phyloP scores from a whole-genome alignment of 2,797 vertebrate species.

The Lagodon rhomboides region DNA sequence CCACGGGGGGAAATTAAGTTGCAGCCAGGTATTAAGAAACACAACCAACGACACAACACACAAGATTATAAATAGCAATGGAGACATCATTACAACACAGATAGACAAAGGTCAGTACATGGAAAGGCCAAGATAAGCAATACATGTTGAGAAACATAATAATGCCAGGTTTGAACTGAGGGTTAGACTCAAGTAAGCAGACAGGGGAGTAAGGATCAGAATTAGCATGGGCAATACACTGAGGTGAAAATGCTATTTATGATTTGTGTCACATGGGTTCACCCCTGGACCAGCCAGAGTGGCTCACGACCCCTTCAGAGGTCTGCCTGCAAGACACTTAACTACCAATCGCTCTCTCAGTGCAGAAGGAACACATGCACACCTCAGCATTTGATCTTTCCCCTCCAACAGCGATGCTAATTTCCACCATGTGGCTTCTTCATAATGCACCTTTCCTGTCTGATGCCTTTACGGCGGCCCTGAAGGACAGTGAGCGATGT shows the following conservation, averaged over 20 bases:
- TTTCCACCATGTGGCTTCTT: conserved; percentile 8
- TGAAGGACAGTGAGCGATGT: conserved; percentile 53
- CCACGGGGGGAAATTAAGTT: too few relatives aligned
- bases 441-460: conserved; percentile 24
- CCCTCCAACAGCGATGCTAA: conserved; percentile 2
- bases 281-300: conserved; percentile 8
- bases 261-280: conserved; percentile 39
- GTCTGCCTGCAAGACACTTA: conserved; percentile 28
- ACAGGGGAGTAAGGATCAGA: not conserved
- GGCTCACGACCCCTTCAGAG: conserved; percentile 4
- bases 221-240: conserved; percentile 44
- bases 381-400: conserved; percentile 19
- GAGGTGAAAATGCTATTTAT: conserved; percentile 38
- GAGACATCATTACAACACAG: too few relatives aligned
- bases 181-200: not conserved
- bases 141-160: too few relatives aligned
- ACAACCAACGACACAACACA: too few relatives aligned
- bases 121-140: too few relatives aligned
- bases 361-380: conserved; percentile 18
- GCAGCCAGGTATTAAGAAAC: too few relatives aligned
- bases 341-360: conserved; percentile 40
- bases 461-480: conserved; percentile 21
- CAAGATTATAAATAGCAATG: too few relatives aligned
- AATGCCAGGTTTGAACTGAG: not conserved
- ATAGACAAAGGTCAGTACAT: too few relatives aligned